These are phyloP conservation scores for Drosophila recens DNA, from an alignment of 2,888 invertebrate genomes.

Conservation along the genomic window DNA sequence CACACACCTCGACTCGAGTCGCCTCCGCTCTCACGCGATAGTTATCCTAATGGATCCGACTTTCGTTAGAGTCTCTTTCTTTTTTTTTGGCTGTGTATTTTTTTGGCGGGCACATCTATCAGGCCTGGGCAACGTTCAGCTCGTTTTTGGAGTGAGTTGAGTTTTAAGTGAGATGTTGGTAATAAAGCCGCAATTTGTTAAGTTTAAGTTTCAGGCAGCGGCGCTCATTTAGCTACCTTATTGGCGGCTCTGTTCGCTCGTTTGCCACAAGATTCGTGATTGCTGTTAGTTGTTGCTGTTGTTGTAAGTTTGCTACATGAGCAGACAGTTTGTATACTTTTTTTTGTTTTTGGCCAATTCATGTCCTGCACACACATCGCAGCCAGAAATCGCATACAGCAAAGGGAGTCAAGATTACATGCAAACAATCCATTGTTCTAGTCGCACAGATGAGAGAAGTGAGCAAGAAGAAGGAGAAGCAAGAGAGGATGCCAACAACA, in stretches of 20 bases:
- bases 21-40: constrained; percentile 76
- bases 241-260: constrained; percentile 77
- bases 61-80: constrained; percentile 66
- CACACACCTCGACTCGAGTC: constrained; percentile 10
- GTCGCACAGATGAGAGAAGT: constrained; percentile 1
- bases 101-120: constrained; percentile 77
- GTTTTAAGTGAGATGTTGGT: constrained; percentile 80
- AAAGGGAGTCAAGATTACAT: constrained; percentile 59
- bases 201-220: constrained; percentile 71
- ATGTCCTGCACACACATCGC: constrained; percentile 69
- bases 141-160: constrained; percentile 21
- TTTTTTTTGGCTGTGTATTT: neutral
- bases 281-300: constrained; percentile 52
- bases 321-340: constrained; percentile 30
- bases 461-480: neutral
- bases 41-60: constrained; percentile 81
- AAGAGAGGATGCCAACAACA: constrained; percentile 27
- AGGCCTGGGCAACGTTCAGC: constrained; percentile 38
- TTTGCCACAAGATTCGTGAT: constrained; percentile 70
- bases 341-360: constrained; percentile 25
- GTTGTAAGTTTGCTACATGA: constrained; percentile 37
- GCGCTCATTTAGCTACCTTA: constrained; percentile 79
- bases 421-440: constrained; percentile 79
- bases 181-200: constrained; percentile 81
- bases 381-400: constrained; percentile 43